These are phyloP conservation scores for Ceuthmochares aereus DNA, from an alignment of 2,113 vertebrate genomes.

Conservation along the genomic window DNA sequence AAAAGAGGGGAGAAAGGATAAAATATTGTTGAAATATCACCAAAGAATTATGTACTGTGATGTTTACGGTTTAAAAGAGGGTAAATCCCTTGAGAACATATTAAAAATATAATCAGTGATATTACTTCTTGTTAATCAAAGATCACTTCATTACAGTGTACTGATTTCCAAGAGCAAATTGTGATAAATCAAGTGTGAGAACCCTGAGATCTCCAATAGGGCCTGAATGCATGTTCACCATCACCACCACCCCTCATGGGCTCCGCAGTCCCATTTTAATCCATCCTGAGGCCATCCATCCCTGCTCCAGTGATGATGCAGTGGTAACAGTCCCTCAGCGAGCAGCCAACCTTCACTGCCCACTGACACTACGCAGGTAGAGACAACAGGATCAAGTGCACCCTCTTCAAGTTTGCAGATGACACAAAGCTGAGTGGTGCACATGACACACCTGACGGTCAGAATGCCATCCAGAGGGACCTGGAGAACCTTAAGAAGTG, in stretches of 20 bases:
- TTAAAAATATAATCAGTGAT: neutral
- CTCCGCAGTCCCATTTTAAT: neutral
- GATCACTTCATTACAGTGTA: neutral
- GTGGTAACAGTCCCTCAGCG: accelerated
- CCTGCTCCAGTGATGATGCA: neutral
- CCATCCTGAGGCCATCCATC: neutral
- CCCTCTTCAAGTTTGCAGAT: too few species aligned
- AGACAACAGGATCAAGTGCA: too few species aligned
- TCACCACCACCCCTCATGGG: neutral
- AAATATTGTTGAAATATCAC: neutral
- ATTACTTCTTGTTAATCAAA: neutral
- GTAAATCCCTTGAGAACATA: neutral
- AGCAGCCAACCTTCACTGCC: neutral
- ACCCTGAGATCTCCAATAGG: accelerated
- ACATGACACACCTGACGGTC: too few species aligned
- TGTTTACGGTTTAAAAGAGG: neutral
- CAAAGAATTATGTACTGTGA: neutral
- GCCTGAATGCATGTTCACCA: neutral
- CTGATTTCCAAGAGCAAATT: neutral
- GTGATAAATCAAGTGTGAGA: neutral
- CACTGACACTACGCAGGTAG: neutral
- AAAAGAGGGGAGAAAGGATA: neutral
- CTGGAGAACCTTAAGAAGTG: too few species aligned
- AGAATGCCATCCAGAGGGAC: too few species aligned
- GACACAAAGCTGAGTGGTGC: too few species aligned